Percentiles rank a stretch among this genome's conserved stretches.
phyloP scores from a whole-genome alignment of 2,797 vertebrate species.

The Cyclopterus lumpus region DNA sequence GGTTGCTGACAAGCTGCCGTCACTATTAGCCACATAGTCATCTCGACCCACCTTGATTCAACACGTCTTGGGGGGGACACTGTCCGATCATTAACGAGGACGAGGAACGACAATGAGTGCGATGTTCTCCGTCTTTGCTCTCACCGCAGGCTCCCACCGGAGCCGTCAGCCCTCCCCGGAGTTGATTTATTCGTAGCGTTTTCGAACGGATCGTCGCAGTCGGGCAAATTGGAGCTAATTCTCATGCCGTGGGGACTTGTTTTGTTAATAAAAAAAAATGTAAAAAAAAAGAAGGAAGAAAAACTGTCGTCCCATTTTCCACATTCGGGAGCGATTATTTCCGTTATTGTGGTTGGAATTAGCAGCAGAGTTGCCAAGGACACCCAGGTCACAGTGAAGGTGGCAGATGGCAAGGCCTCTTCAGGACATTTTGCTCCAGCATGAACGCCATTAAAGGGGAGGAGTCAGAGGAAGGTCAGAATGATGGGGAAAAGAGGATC shows the following conservation, averaged over 20 bases:
- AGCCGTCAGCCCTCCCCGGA: constrained; percentile 62
- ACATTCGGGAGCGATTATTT: constrained; percentile 26
- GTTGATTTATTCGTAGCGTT: constrained; percentile 67
- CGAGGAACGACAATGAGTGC: constrained; percentile 43
- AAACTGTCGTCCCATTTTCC: constrained; percentile 18
- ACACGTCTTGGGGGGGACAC: constrained; percentile 25
- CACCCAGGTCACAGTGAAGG: constrained; percentile 46
- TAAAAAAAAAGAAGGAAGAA: constrained; percentile 4
- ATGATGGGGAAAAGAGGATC: not conserved
- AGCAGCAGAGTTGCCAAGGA: constrained; percentile 46
- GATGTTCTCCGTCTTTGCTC: constrained; percentile 50
- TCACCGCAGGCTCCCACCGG: constrained; percentile 51
- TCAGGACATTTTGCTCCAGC: constrained; percentile 41
- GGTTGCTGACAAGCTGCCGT: constrained; percentile 36
- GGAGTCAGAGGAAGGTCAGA: constrained; percentile 27
- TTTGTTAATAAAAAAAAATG: too few species aligned
- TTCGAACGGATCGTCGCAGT: constrained; percentile 50
- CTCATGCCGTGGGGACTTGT: constrained; percentile 41
- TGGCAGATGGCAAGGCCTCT: constrained; percentile 66
- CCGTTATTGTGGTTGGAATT: constrained; percentile 28
- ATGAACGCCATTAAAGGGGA: constrained; percentile 22
- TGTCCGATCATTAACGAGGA: constrained; percentile 47
- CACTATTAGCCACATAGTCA: constrained; percentile 20
- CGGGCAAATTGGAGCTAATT: constrained; percentile 72
- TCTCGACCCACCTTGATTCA: constrained; percentile 4